Evolutionary conservation across 2,888 invertebrate species (phyloP), one percentile per base, ranked within the genome.

Genomic region (Dryobotodes eremita): DNA sequence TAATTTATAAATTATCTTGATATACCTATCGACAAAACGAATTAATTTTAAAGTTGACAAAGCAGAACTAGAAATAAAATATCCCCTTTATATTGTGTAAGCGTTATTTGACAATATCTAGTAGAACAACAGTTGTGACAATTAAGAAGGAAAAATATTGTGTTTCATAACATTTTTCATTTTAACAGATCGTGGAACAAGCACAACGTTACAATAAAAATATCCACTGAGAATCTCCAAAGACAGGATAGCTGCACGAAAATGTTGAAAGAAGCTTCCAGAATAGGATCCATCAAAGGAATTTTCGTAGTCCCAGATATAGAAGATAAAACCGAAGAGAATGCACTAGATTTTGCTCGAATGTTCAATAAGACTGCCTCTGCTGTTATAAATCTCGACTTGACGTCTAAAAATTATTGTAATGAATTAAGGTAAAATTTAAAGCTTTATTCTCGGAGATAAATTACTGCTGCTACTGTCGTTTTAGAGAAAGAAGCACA

Each of bases 231-330:
- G 10, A 92, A 92, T 84, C 86, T 94, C 55, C 86, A 92, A 77
- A 90, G 89, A 23, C 90, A 92, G 64, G 89, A 90, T 70, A 92
- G 90, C 57, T 92, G 93, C 71, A 83, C 80, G 23, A 90, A 87
- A 79, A 82, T 94, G 69, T 66, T 94, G 55, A 91, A 90, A 78
- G 92, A 92, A 66, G 90, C 90, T 26, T 82, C 88, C 26, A 92
- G 90, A 88, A 88, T 92, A n/a, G 94, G 94, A 46, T 87, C 90
- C 72, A 85, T 95, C 72, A 89, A 89, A 81, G 94, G 93, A 79
- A 91, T 94, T 80, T 94, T 94, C 80, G 84, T 94, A 76, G 89
- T 93, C 11, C 90, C 91, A 72, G 77, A 87, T 65, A 81, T 87
- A 42, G 82, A 82, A 68, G 62, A 75, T 62, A 74, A 78, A 65